Evolutionary conservation across 1,140 invertebrate species (phyloP), one percentile per base, ranked within the genome.

Genomic region (Pseudomyrmex gracilis): DNA sequence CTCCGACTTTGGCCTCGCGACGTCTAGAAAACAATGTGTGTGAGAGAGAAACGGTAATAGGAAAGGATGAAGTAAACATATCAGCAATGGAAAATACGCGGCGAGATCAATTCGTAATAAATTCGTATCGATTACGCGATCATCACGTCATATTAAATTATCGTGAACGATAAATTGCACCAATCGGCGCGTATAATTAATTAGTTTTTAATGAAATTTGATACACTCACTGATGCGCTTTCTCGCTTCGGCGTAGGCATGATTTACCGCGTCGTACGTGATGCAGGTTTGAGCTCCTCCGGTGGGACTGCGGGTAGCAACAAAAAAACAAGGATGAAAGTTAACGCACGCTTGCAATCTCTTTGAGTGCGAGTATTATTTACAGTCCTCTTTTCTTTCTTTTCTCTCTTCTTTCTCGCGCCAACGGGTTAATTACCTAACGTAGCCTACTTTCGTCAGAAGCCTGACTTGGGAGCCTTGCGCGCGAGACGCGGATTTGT

Each of bases 221-320:
- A 61, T 68, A 58, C 45, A 96, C 96, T 97, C 96, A 97, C 97
- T 95, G 90, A 98, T 97, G 94, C 97, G 96, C 93, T 97, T 97
- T 87, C 97, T 96, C 15, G 98, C 98, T 91, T 98, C 97, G 70
- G 97, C 93, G 94, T 98, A 98, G 51, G 98, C 98, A 82, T 97
- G 96, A 94, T 99, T 98, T 68, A 99, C 96, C 49, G 98, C 98
- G 88, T 98, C 97, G 92, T 98, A 98, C 13, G 98, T 98, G 90
- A 99, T 98, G 93, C 98, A 99, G 24, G 97, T 97, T 84, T 97
- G 96, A 66, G 96, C 95, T 57, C 96, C 96, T 85, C 95, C 95
- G 22, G 96, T 95, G 60, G 95, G 95, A 73, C 97, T 97, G 94
- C 55, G 96, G 96, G 89, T 94, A 93, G 93, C 90, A 92, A 92